phyloP scores from a whole-genome alignment of 2,113 vertebrate genomes.

The Brachirus orientalis region DNA sequence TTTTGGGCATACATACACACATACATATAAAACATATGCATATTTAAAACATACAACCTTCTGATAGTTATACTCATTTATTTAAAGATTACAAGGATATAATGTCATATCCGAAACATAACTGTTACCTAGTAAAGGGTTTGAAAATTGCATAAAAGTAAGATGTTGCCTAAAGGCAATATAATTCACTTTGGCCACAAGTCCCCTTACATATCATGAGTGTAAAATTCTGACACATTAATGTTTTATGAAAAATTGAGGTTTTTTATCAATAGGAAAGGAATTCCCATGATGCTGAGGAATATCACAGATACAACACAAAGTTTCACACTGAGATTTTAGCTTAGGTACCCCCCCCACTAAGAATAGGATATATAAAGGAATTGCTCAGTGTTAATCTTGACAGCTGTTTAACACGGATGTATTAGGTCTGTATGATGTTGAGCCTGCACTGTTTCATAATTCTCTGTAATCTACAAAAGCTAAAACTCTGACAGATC shows the following conservation, averaged over 20 bases:
- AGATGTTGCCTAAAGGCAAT: constrained; percentile 60
- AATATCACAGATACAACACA: constrained; percentile 53
- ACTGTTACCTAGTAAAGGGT: constrained; percentile 52
- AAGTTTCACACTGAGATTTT: constrained; percentile 37
- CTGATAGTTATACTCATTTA: constrained; percentile 34
- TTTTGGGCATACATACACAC: constrained; percentile 35
- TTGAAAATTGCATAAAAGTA: constrained; percentile 40
- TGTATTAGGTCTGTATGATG: constrained; percentile 70
- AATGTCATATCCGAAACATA: constrained; percentile 61
- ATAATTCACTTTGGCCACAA: constrained; percentile 61
- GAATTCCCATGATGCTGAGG: constrained; percentile 44
- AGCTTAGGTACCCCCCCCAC: constrained; percentile 44
- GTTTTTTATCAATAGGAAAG: constrained; percentile 55
- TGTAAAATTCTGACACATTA: constrained; percentile 16
- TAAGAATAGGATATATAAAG: constrained; percentile 71
- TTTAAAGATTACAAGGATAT: constrained; percentile 53
- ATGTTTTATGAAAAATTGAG: constrained; percentile 45
- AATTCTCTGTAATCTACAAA: constrained; percentile 81
- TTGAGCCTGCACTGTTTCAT: constrained; percentile 72
- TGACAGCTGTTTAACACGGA: constrained; percentile 81
- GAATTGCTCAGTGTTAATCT: constrained; percentile 78
- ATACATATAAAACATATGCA: constrained; percentile 24
- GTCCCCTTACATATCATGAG: constrained; percentile 54
- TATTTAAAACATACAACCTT: constrained; percentile 36
- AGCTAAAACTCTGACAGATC: constrained; percentile 79